Conservation (phyloP, 2,888 invertebrate species). For the Mythimna albipuncta region DNA sequence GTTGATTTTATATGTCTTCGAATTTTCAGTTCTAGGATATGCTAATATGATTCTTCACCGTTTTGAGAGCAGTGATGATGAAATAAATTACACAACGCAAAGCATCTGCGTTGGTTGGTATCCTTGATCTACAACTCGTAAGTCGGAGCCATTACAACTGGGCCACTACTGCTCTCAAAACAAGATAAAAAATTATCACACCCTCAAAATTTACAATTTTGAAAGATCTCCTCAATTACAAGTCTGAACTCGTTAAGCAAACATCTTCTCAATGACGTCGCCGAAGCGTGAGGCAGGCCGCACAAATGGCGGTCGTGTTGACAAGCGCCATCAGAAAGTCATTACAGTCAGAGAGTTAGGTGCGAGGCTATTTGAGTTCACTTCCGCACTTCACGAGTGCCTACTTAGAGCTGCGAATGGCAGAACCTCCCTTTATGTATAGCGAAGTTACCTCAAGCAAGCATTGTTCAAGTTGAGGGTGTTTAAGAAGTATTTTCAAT, state of each 20-base stretch:
- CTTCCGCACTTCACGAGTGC: constrained; percentile 4
- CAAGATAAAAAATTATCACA: background rate
- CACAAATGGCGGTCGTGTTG: constrained; percentile 27
- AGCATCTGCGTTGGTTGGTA: no score
- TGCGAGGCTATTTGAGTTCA: constrained; percentile 7
- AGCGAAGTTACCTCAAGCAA: background rate
- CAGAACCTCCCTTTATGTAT: background rate
- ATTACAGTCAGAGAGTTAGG: constrained; percentile 35
- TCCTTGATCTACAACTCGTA: no score
- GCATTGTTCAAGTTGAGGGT: constrained; percentile 6
- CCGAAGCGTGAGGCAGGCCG: background rate
- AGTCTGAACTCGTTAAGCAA: background rate
- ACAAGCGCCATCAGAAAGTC: constrained; percentile 53
- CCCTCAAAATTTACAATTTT: background rate
- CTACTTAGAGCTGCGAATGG: background rate
- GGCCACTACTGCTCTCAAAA: no score
- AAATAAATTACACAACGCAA: no score
- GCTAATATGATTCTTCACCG: no score
- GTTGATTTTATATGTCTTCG: no score
- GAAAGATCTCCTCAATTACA: background rate
- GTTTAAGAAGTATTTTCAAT: no score
- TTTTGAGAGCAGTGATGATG: no score
- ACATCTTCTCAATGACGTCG: constrained; percentile 6
- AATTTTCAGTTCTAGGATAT: no score
- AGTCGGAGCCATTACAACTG: no score